Conservation (phyloP, 2,797 vertebrate genomes). For the Nasua narica region DNA sequence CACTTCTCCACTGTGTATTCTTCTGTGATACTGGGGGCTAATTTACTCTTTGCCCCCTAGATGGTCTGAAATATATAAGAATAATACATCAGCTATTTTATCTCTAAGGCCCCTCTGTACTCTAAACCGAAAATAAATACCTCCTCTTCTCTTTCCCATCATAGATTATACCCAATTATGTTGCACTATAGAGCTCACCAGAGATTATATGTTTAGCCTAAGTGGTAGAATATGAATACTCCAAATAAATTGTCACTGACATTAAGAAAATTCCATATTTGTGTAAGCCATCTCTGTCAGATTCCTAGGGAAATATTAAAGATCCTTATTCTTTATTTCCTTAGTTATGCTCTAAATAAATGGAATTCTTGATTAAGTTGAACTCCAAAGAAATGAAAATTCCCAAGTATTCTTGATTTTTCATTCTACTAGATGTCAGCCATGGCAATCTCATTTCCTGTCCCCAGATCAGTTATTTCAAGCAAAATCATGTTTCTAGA, state of each 20-base stretch:
- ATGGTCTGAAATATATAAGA: neutral
- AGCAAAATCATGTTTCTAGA: neutral
- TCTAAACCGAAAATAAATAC: neutral
- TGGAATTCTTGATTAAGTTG: conserved; percentile 19
- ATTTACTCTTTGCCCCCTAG: neutral
- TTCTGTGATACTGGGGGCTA: neutral
- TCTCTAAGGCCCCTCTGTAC: neutral
- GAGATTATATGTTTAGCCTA: neutral
- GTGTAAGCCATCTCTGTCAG: neutral
- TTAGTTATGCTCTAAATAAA: neutral
- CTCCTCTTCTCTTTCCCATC: neutral
- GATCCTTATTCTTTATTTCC: neutral
- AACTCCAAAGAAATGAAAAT: neutral
- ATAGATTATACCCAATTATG: neutral
- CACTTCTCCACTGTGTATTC: neutral
- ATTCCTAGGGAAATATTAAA: neutral
- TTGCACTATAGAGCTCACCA: neutral
- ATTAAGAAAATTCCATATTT: neutral
- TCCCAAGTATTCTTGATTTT: neutral
- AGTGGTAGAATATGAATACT: neutral
- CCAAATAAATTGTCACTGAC: neutral
- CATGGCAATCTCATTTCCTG: neutral
- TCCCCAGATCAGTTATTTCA: neutral
- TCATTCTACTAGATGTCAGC: neutral
- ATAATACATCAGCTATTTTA: neutral